phyloP scores from a whole-genome alignment of 2,113 vertebrate genomes.

The Thunnus thynnus region DNA sequence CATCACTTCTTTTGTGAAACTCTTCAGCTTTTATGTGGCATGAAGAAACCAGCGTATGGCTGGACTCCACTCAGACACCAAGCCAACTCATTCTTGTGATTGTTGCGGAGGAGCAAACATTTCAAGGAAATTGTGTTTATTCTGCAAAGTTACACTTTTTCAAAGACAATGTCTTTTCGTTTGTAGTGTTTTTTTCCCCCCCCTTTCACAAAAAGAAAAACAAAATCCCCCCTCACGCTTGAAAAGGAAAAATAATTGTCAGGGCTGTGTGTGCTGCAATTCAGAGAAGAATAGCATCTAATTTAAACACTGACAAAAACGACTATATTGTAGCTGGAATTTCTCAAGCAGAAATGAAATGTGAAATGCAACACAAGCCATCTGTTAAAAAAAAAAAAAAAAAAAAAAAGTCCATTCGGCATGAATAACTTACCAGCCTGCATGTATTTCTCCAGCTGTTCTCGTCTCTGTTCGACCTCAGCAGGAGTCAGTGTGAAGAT shows the following conservation, averaged over 20 bases:
- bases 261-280: not conserved
- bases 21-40: slow-evolving; percentile 35
- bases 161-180: not conserved
- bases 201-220: not conserved
- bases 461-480: slow-evolving; percentile 96
- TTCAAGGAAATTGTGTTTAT: slow-evolving; percentile 27
- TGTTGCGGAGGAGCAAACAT: slow-evolving; percentile 42
- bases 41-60: slow-evolving; percentile 28
- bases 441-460: slow-evolving; percentile 99
- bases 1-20: slow-evolving; percentile 34
- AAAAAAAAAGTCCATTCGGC: slow-evolving; percentile 20
- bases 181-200: not conserved
- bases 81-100: slow-evolving; percentile 41
- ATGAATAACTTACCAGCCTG: slow-evolving; percentile 91
- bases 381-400: slow-evolving; percentile 22
- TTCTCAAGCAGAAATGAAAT: slow-evolving; percentile 23
- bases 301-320: slow-evolving; percentile 19
- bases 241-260: not conserved
- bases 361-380: slow-evolving; percentile 44
- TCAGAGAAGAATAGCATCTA: slow-evolving; percentile 1
- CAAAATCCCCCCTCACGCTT: not conserved
- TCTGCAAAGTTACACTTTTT: slow-evolving; percentile 16
- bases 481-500: slow-evolving; percentile 96
- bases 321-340: slow-evolving; percentile 13
- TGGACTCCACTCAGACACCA: slow-evolving; percentile 25